Conservation (phyloP, 2,113 vertebrate species). For the Chlorodrepanis virens region DNA sequence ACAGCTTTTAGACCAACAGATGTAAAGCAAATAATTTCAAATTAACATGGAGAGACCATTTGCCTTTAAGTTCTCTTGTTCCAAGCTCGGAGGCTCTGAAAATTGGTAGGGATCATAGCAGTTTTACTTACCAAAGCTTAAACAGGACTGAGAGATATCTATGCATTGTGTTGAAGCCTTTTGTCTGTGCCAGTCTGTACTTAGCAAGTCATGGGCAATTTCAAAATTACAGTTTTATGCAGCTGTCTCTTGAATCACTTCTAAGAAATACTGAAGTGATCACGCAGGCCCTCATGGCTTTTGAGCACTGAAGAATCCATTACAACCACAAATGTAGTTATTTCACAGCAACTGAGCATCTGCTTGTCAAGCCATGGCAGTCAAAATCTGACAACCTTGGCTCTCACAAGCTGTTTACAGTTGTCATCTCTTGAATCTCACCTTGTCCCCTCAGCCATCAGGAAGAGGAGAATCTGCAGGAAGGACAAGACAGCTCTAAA, state of each 20-base stretch:
- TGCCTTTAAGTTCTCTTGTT: background rate
- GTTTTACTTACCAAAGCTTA: background rate
- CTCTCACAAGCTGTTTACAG: background rate
- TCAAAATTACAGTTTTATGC: background rate
- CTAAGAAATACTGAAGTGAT: background rate
- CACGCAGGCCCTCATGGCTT: accelerated
- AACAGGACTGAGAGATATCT: background rate
- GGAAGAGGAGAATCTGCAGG: background rate
- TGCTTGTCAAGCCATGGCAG: background rate
- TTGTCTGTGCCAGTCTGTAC: background rate
- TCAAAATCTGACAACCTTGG: background rate
- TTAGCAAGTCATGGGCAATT: background rate
- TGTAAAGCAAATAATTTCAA: background rate
- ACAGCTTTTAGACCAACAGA: background rate
- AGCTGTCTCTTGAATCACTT: background rate
- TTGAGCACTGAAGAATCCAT: background rate
- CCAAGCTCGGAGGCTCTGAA: background rate
- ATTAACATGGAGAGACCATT: background rate
- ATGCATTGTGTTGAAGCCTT: background rate
- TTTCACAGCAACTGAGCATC: background rate
- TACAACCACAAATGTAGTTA: background rate
- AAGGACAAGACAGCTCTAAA: background rate
- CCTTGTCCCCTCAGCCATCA: background rate
- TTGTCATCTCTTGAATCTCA: background rate
- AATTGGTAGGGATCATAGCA: background rate